Base-by-base conservation (phyloP, 2,113 vertebrate genomes). In the Sander vitreus region DNA sequence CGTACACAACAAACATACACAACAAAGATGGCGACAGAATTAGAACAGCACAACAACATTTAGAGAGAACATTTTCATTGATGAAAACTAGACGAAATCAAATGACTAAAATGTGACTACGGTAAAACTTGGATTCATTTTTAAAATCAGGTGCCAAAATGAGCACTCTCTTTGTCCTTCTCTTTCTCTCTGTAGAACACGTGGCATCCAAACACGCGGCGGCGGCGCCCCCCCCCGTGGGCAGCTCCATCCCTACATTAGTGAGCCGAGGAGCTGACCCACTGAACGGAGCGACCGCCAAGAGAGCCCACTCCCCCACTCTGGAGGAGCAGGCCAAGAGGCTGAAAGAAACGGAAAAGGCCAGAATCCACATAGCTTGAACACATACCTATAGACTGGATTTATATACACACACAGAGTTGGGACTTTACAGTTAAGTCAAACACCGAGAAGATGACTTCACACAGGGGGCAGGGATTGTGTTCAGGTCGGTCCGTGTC, bases 301-400 rank as follows among this genome's bases (percentile, higher is more conserved):
- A 99, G 85, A 93, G 95, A 82, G 90, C 95, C 67, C 93, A 79
- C 76, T 94, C 93, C 3, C 92, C 93, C 6, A 67, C 95, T 0
- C 15, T 90, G 1, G 96, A 93, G 58, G 93, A 94, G 55, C 93
- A 94, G 90, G 89, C 95, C 14, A 97, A 96, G 92, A 96, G 96
- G 71, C 77, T 95, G 66, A 96, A 95, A 85, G 95, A 97, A 13
- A 89, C 93, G 0, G 93, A 94, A 85, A 93, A 94, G 80, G 93
- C 92, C 68, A 76, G 92, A 70, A 92, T 93, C 77, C 93, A 94
- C 81, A 93, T 91, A 82, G 86, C 91, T 33, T 94, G 86, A 94
- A 59, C 74, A 70, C 63, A 10, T 11, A 3, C 25, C n/a, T 1
- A 4, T 5, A 79, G 62, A 80, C 85, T 81, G 78, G 79, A 76